Evolutionary conservation across 2,113 vertebrate genomes (phyloP).

Genomic region (Pygoscelis antarcticus): DNA sequence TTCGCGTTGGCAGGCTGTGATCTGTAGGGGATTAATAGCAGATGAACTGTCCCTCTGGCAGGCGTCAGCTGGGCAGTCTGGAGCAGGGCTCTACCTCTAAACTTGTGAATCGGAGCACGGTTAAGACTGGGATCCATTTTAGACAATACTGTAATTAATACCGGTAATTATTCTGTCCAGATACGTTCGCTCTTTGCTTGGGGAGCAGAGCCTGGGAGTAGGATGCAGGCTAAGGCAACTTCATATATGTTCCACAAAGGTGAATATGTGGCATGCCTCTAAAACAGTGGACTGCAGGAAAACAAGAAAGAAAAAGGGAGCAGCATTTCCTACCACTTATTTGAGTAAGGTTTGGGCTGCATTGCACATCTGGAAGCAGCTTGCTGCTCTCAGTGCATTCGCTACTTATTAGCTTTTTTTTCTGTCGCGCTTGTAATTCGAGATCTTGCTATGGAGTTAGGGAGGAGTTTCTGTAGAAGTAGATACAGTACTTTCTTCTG

Average conservation of each 20-base stretch:
- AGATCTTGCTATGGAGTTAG: background rate
- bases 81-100: background rate
- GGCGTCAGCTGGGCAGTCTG: background rate
- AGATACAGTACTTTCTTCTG: background rate
- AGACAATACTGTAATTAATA: background rate
- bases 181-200: background rate
- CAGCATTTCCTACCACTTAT: background rate
- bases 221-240: background rate
- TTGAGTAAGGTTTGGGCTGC: background rate
- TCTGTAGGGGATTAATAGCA: background rate
- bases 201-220: background rate
- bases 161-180: background rate
- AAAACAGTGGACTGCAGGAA: background rate
- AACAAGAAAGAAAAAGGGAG: background rate
- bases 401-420: background rate
- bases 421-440: background rate
- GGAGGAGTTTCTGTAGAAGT: background rate
- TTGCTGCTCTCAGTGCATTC: background rate
- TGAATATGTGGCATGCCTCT: background rate
- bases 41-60: rapidly evolving
- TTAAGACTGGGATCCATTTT: background rate
- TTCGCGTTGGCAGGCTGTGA: background rate
- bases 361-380: background rate
- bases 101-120: background rate
- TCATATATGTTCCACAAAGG: background rate